A percentile compares a stretch with the other conserved stretches of the same genome.
Evolutionary conservation across 2,888 invertebrate species (phyloP).

Genomic region (Zonitis immaculata): DNA sequence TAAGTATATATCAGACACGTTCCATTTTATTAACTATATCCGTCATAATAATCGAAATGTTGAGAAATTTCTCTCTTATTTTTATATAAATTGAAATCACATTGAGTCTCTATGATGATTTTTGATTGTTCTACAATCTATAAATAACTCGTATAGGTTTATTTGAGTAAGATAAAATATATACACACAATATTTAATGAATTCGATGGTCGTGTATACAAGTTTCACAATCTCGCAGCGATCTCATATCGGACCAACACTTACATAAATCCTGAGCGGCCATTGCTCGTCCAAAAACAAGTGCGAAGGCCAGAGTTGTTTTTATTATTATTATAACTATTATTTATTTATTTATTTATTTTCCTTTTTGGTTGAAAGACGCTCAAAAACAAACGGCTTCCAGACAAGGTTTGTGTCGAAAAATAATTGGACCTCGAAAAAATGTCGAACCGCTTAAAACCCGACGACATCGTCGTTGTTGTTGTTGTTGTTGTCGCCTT

Average conservation of each 20-base stretch:
- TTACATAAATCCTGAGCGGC: constrained; percentile 35
- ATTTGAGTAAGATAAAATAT: constrained; percentile 25
- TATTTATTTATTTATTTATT: too few relatives aligned
- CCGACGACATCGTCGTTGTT: constrained; percentile 21
- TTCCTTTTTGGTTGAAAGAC: constrained; percentile 9
- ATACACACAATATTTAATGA: constrained; percentile 27
- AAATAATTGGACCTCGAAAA: constrained; percentile 45
- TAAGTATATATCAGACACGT: too few relatives aligned
- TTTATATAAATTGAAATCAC: too few relatives aligned
- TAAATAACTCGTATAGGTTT: constrained; percentile 19
- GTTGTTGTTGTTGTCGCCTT: background rate
- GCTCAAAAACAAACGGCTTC: constrained; percentile 39
- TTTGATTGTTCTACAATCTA: constrained; percentile 8
- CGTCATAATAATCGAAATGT: too few relatives aligned
- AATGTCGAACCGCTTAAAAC: constrained; percentile 42
- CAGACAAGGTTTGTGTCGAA: constrained; percentile 41
- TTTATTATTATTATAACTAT: background rate
- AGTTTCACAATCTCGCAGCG: constrained; percentile 24
- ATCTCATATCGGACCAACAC: constrained; percentile 36
- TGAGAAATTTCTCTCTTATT: too few relatives aligned
- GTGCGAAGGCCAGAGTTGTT: constrained; percentile 41
- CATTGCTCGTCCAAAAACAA: constrained; percentile 35
- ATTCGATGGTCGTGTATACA: constrained; percentile 27
- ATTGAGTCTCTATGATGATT: constrained; percentile 6
- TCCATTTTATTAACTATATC: too few relatives aligned